Conservation (phyloP, 2,888 invertebrate species). For the Troides aeacus region DNA sequence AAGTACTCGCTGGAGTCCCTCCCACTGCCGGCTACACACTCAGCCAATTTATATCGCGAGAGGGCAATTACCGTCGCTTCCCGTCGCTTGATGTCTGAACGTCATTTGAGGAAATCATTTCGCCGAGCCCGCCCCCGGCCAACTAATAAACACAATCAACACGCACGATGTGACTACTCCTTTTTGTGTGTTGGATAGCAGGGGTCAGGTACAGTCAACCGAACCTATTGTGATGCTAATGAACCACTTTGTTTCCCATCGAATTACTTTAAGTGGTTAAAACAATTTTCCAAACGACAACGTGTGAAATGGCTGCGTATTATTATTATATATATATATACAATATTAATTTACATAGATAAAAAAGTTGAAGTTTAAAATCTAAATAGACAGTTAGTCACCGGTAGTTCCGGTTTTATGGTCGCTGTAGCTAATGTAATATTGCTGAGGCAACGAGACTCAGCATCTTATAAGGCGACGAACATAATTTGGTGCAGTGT, state of each 20-base stretch:
- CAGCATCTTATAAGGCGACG: no score
- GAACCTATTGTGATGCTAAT: constrained; percentile 29
- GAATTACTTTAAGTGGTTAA: constrained; percentile 6
- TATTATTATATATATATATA: no score
- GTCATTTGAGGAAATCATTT: constrained; percentile 71
- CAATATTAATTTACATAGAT: no score
- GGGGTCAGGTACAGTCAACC: constrained; percentile 30
- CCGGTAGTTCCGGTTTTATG: no score
- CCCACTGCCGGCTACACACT: constrained; percentile 67
- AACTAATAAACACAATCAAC: constrained; percentile 45
- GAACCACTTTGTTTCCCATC: constrained; percentile 10
- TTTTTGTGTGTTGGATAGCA: constrained; percentile 38
- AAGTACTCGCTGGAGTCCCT: constrained; percentile 50
- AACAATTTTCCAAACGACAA: constrained; percentile 17
- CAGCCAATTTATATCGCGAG: constrained; percentile 73
- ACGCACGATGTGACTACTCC: constrained; percentile 30
- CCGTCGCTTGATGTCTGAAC: constrained; percentile 65
- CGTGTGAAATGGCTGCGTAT: not conserved
- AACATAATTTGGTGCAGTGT: no score
- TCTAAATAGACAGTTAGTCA: no score
- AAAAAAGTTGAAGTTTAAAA: no score
- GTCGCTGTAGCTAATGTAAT: no score
- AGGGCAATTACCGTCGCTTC: constrained; percentile 69
- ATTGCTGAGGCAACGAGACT: no score
- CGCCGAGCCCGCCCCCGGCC: constrained; percentile 46